A percentile compares a stretch with the other conserved stretches of the same genome.
phyloP scores from a whole-genome alignment of 2,888 invertebrate species.

The Drosophila prostipennis region DNA sequence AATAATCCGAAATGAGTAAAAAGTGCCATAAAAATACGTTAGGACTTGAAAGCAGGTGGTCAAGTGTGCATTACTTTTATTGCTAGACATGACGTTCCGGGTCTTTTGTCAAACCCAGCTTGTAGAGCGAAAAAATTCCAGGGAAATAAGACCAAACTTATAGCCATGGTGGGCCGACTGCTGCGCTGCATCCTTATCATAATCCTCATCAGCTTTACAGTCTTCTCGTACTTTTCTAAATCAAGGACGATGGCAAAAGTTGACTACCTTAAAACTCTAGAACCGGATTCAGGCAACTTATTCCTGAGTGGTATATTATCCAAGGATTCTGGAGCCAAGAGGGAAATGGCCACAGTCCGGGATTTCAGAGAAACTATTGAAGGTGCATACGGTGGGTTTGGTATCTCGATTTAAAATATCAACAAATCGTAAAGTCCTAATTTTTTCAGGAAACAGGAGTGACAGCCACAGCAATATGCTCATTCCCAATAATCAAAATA shows the following conservation, averaged over 20 bases:
- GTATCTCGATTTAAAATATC: not conserved
- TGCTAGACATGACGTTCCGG: slow-evolving; percentile 11
- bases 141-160: not conserved
- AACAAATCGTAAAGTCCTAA: not conserved
- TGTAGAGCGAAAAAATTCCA: slow-evolving; percentile 1
- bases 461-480: not conserved
- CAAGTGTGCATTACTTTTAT: slow-evolving; percentile 11
- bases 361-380: not conserved
- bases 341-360: too few relatives aligned
- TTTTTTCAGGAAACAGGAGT: slow-evolving; percentile 1
- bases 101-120: not conserved
- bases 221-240: slow-evolving; percentile 8
- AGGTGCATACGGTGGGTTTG: not conserved
- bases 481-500: too few relatives aligned
- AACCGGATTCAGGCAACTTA: not conserved
- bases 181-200: slow-evolving; percentile 13
- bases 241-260: not conserved
- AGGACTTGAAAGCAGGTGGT: not conserved
- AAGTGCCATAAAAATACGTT: not conserved
- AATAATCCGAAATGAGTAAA: not conserved
- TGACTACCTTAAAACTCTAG: not conserved
- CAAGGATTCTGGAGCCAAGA: not conserved
- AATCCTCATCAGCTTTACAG: not conserved
- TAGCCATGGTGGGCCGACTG: slow-evolving; percentile 10
- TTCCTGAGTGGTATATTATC: not conserved